Base-by-base conservation (phyloP, 2,113 vertebrate species). In the Phyllopteryx taeniolatus region DNA sequence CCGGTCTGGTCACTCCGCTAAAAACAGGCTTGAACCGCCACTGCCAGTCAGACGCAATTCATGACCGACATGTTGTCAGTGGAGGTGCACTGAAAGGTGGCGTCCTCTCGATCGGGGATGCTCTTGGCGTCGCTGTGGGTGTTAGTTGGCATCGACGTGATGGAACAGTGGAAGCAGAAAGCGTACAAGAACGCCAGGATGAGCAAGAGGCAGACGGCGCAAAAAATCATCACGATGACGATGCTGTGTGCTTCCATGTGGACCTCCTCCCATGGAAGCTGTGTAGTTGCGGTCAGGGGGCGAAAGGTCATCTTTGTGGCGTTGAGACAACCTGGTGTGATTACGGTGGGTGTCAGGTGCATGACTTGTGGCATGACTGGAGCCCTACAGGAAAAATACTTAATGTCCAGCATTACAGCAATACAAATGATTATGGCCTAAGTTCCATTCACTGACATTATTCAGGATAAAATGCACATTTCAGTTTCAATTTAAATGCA, bases 101-200 rank as follows among this genome's bases (percentile, higher is more conserved):
- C 73, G 2, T 93, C 90, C 87, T 94, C 92, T 0, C 71, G 79
- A 2, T 92, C 91, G 5, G 83, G 27, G 67, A 78, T 85, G 82
- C 56, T 68, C 60, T 5, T 8, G 67, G 68, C 51, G 67, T 60
- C 2, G 33, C 17, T 3, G 4, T 17, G 68, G 0, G 47, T 39
- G 46, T 87, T 85, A 67, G 87, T 90, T 20, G 79, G 75, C 0
- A 61, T 59, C 0, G 83, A 49, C 2, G 70, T 7, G 31, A 92
- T 86, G 49, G 85, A 88, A 73, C 87, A 91, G 43, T 85, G 88
- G 76, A 93, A 86, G 61, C 86, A 93, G 77, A 92, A 90, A 17
- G 90, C 66, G n/a, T 90, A 92, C 66, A 92, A 74, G 69, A 92
- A 81, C 35, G 91, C 80, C 60, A 89, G 61, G 20, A 93, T 77